These are phyloP conservation scores for Muscicapa comitata DNA, from an alignment of 2,797 vertebrate species.

Conservation along the genomic window DNA sequence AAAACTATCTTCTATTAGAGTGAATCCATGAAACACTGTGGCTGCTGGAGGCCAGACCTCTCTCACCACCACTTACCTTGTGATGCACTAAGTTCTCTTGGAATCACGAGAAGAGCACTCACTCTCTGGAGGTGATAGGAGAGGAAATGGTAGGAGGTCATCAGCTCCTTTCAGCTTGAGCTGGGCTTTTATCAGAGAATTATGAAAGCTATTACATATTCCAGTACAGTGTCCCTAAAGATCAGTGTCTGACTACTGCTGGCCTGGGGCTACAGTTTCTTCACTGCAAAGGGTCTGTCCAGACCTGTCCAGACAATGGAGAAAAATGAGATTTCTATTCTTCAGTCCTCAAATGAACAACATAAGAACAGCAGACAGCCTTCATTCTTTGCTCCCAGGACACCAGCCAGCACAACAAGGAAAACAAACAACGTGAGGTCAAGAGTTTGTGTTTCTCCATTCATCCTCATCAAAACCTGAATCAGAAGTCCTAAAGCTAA, in stretches of 20 bases:
- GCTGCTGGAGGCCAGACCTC: neutral
- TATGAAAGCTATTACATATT: neutral
- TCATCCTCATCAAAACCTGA: neutral
- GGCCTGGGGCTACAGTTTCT: neutral
- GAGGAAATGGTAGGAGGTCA: neutral
- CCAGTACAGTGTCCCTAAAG: neutral
- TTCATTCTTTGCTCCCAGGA: neutral
- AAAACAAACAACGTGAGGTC: neutral
- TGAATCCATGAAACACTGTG: neutral
- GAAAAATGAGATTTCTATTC: neutral
- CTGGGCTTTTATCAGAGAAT: neutral
- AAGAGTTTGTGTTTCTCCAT: neutral
- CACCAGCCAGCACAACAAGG: neutral
- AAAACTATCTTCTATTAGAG: neutral
- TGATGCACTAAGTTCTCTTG: neutral
- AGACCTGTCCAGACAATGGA: neutral
- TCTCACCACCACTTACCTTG: neutral
- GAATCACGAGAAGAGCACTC: neutral
- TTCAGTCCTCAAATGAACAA: neutral
- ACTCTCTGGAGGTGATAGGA: neutral
- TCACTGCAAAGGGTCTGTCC: neutral
- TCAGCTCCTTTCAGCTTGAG: neutral
- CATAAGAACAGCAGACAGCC: neutral
- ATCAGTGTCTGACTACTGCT: neutral
- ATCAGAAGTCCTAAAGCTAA: neutral